Evolutionary conservation across 23 tunicate genomes (phyloP), one percentile per base, ranked within the genome.

Genomic region (Trididemnum miniatum): DNA sequence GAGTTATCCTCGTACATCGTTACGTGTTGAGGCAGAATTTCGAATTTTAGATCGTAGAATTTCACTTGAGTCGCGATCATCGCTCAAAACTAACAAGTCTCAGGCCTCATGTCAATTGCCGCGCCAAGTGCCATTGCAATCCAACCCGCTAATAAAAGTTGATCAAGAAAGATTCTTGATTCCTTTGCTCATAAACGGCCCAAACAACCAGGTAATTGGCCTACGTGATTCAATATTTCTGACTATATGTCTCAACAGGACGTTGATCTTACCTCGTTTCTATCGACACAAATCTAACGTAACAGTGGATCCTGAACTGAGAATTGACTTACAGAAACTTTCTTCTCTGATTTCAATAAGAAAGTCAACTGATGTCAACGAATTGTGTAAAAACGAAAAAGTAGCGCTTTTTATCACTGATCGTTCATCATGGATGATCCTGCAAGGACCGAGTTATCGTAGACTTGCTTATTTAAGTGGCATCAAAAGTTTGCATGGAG

Each of bases 181-280:
- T 34, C 91, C 91, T 7, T 31, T 87, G 24, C 71, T 87, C 1
- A 36, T 65, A 25, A 79, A 87, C 34, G 95, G 95, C 31, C 95
- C 95, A 0, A 89, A 89, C 77, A 89, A 89, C 76, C 95, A 89
- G 71, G 27, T 89, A 31, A 84, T 89, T 20, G 89, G 95, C 22
- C 44, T 89, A 57, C 65, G 95, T 20, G 95, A 89, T 31, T 71
- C 95, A 18, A 84, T 89, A 0, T 89, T 78, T 71, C 72, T 89
- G 12, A 88, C 84, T 12, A 89, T 89, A 0, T 27, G 69, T 23
- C 65, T 89, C 0, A 89, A 89, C 35, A 78, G 95, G 3, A 89
- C 95, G 0, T 37, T 89, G 26, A 82, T 89, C 9, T 15, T 89
- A 15, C 95, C 95, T 0, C 7, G 34, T 23, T 89, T 89, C 62